Conservation (phyloP, 2,113 vertebrate species). For the Daphoenositta chrysoptera region DNA sequence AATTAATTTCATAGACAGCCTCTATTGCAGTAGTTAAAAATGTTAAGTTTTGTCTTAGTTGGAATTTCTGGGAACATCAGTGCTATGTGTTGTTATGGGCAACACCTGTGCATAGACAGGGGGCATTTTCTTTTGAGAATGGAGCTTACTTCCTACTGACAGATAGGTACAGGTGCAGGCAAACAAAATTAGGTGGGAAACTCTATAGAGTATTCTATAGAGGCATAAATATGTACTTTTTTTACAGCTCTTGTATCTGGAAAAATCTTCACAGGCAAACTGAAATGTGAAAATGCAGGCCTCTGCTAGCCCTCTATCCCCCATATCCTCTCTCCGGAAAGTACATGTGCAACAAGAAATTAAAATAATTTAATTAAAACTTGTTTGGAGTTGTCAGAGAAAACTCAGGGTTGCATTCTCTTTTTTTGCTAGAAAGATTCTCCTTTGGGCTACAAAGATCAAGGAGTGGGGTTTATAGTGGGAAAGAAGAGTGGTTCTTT, state of each 20-base stretch:
- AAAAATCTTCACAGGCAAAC: neutral
- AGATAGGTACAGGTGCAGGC: neutral
- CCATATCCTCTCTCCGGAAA: neutral
- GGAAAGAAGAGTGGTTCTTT: neutral
- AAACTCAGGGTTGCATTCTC: neutral
- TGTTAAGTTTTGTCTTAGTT: neutral
- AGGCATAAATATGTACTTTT: neutral
- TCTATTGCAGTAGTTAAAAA: neutral
- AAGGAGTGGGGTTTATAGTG: neutral
- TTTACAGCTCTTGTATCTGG: neutral
- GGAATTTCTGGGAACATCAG: neutral
- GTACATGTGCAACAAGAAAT: neutral
- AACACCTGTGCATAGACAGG: neutral
- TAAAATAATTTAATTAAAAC: neutral
- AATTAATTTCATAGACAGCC: neutral
- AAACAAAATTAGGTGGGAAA: neutral
- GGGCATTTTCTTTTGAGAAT: neutral
- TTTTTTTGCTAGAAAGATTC: neutral
- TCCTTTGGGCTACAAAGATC: neutral
- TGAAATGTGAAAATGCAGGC: neutral
- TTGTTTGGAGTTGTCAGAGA: neutral
- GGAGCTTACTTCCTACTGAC: neutral
- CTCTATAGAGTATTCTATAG: neutral
- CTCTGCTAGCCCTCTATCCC: neutral
- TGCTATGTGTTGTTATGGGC: neutral